Evolutionary conservation across 2,888 invertebrate species (phyloP), one percentile per base, ranked within the genome.

Genomic region (Chalcosyrphus nemorum): DNA sequence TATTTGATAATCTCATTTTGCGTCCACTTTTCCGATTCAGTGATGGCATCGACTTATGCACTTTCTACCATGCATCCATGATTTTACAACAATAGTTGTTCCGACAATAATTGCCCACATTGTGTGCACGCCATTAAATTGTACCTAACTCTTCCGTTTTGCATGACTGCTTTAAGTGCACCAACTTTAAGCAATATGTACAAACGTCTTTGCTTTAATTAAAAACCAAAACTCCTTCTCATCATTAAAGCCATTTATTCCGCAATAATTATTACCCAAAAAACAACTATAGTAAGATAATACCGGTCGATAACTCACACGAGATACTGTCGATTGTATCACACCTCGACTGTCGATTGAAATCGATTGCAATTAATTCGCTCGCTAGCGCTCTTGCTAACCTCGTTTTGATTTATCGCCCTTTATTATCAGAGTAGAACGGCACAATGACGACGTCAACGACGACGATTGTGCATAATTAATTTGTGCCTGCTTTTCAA

Each of bases 301-400:
- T 7, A 27, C 50, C 27, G 27, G 32, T 13, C 63, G 63, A 81
- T 81, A 71, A 43, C 52, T 47, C 43, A 32, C 50, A 32, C 35
- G 35, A 45, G 35, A 45, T 38, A 52, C 13, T 11, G 19, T 56
- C 35, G 77, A 82, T 82, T 72, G 61, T 77, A 71, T 76, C 77
- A 63, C 71, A 72, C 77, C 74, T 75, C n/a, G 21, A 24, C n/a
- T 47, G 32, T 24, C 32, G 75, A 75, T 81, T 70, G 35, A 7
- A 72, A 72, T 82, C 78, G 66, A 82, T 82, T 72, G 82, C 50
- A 68, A 82, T 82, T 77, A 72, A 82, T 77, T 77, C 54, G 65
- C 56, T 71, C n/a, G 38, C 29, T 63, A 47, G 54, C 66, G 77
- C n/a, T n/a, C 29, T 65, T 54, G 54, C 72, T 82, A 82, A 72